phyloP scores from a whole-genome alignment of 2,888 invertebrate species.

The Orchesella flavescens region DNA sequence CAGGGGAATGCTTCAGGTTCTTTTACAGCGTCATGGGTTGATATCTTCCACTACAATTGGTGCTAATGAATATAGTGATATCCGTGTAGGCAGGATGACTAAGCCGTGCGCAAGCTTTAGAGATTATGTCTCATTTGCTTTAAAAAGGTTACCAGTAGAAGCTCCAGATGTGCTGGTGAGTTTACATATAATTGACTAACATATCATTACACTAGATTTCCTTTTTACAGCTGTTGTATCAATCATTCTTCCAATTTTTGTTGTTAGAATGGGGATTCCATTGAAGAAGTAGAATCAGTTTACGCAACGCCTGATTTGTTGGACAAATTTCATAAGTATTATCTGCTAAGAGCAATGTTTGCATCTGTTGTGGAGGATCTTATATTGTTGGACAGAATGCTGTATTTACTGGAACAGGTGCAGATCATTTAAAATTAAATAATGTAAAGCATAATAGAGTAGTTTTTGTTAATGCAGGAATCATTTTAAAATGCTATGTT shows the following conservation, averaged over 20 bases:
- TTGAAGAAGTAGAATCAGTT: constrained; percentile 75
- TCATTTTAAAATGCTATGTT: too few relatives aligned
- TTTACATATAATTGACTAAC: neutral
- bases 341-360: constrained; percentile 83
- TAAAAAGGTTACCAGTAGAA: constrained; percentile 77
- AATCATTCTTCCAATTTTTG: constrained; percentile 15
- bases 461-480: too few relatives aligned
- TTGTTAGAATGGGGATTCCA: constrained; percentile 74
- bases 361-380: constrained; percentile 88
- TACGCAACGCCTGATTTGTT: constrained; percentile 75
- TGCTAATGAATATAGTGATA: constrained; percentile 74
- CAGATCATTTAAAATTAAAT: constrained; percentile 26
- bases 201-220: neutral
- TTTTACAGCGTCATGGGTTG: constrained; percentile 76
- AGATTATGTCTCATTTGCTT: constrained; percentile 82
- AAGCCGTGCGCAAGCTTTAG: constrained; percentile 79
- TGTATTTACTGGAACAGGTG: constrained; percentile 83
- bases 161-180: constrained; percentile 5
- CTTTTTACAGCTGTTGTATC: neutral
- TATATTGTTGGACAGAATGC: constrained; percentile 86
- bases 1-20: constrained; percentile 81
- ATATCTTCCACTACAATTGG: constrained; percentile 59
- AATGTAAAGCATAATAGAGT: neutral
- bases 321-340: constrained; percentile 82
- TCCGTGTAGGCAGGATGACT: constrained; percentile 80